Conservation (phyloP, 2,888 invertebrate species). For the Halictus quadricinctus region DNA sequence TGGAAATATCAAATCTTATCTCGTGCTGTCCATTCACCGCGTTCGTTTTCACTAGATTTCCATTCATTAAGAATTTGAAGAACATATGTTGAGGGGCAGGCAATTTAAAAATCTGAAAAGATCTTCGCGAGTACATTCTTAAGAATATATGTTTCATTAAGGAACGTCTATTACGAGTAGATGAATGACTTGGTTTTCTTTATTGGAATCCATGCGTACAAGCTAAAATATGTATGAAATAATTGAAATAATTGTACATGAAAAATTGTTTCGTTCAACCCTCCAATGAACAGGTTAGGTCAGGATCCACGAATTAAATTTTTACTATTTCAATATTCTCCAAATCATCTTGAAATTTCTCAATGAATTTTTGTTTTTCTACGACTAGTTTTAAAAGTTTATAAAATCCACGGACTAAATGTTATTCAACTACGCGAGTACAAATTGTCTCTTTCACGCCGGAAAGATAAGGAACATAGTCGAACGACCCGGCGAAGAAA, state of each 20-base stretch:
- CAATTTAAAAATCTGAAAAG: background rate
- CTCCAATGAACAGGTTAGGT: background rate
- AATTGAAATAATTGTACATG: background rate
- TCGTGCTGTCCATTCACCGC: background rate
- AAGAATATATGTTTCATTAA: background rate
- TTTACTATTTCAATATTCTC: too few species aligned
- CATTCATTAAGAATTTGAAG: background rate
- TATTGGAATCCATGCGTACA: background rate
- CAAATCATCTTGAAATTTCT: too few species aligned
- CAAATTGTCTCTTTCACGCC: too few species aligned
- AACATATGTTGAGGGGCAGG: background rate
- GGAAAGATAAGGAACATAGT: too few species aligned
- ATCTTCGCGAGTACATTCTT: background rate
- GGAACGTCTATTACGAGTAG: background rate
- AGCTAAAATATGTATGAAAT: background rate
- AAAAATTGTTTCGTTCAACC: background rate
- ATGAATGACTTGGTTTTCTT: background rate
- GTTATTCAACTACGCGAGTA: too few species aligned
- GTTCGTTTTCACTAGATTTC: background rate
- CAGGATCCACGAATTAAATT: background rate
- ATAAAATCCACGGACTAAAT: too few species aligned
- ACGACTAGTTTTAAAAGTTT: too few species aligned
- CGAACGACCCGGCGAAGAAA: background rate
- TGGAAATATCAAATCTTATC: background rate
- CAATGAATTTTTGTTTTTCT: too few species aligned